Evolutionary conservation across 2,113 vertebrate genomes (phyloP), one percentile per base, ranked within the genome.

Genomic region (Corvus hawaiiensis): DNA sequence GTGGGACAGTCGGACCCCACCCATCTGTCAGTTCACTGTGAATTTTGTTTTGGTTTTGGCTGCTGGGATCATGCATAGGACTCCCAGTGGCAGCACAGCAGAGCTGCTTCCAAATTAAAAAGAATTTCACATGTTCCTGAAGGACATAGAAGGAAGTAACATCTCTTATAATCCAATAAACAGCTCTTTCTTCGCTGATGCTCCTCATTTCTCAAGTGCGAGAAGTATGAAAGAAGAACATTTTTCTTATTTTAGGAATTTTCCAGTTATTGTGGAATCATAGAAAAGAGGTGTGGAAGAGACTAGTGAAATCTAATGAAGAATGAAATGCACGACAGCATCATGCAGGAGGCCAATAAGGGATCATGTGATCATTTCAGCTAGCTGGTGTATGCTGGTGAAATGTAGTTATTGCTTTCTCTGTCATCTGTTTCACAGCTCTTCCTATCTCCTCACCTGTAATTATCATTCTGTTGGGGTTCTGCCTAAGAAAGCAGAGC

Each of bases 401-500:
- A 90, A 87, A 93, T 84, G 52, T 69, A 91, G 56, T 72, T 95
- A 86, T 81, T 93, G 68, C 26, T 71, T 88, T 91, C 68, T 32
- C 30, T 77, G 16, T 74, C 68, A 71, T 84, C 91, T 88, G 48
- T 90, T 88, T 86, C 56, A 77, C 63, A 84, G 75, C 66, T 94
- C 81, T 84, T 82, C 59, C 84, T 86, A 17, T 80, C 62, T 89
- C 51, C 74, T 95, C 61, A 90, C 78, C 69, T 93, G 74, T 88
- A 95, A 91, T 95, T 94, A 87, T 90, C 82, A 95, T 97, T 96
- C 94, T 64, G 63, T 72, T 0, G 2, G 59, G 79, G 82, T 93
- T 95, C 86, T 96, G 61, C 61, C 72, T 91, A 92, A 88, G 89
- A 89, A 95, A 94, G 84, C 81, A 94, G 89, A 96, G 67, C 72